Evolutionary conservation across 2,113 vertebrate species (phyloP), one percentile per base, ranked within the genome.

Genomic region (Sander lucioperca): DNA sequence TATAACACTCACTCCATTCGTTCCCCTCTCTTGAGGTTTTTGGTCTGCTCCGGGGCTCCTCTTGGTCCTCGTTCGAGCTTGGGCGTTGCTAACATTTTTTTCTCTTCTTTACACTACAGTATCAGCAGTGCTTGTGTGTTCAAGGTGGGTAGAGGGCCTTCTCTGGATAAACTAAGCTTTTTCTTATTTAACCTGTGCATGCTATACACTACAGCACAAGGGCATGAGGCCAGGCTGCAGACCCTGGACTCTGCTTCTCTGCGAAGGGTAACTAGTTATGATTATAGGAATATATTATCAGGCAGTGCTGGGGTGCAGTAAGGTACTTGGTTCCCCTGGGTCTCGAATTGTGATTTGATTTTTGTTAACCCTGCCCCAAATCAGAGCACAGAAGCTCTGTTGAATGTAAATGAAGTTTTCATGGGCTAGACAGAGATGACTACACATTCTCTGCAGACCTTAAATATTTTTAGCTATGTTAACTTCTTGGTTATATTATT

Each of bases 331-430:
- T 84, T 75, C 33, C 73, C 61, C 74, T 47, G 65, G 68, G 63
- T 88, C 67, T 86, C 74, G 27, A 80, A 69, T 80, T 74, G n/a
- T 71, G 13, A 23, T 80, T 68, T 76, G 14, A 14, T 58, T 66
- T 53, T 66, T 64, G 5, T 56, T 27, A 61, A 50, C 21, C 53
- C 27, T 33, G 14, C 88, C 83, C 83, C 78, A 65, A 81, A 87
- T 85, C 81, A 45, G 80, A 89, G 89, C 80, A 61, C 54, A 77
- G 83, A 74, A 58, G 72, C 84, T 83, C 89, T 88, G 78, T 86
- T 94, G 93, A 94, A 94, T 95, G 94, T 94, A 94, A 93, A 92
- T 94, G 90, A 79, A 70, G 66, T 83, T 64, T 81, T 79, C 50
- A 56, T 81, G 86, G 71, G 87, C 66, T 73, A 50, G 16, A 74